Base-by-base conservation (phyloP, 2,797 vertebrate genomes). In the Tenualosa ilisha region DNA sequence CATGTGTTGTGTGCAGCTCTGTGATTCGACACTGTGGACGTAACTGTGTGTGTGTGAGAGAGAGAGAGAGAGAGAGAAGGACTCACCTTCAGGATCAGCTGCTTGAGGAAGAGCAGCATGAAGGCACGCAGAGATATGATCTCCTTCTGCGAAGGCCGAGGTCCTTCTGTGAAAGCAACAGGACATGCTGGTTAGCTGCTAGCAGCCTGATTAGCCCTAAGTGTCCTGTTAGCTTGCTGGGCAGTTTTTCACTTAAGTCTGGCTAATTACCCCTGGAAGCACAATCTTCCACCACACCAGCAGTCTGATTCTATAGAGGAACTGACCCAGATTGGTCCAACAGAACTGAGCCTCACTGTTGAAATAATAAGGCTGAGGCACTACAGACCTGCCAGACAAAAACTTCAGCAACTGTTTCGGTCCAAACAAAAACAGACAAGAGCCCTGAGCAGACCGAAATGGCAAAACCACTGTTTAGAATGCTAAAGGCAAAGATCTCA, bases 91-190 rank as follows among this genome's bases (percentile, higher is more conserved):
- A 98, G 97, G 89, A 99, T 97, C 82, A 99, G 95, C 84, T 99
- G 98, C 88, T 99, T 99, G 92, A 99, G 94, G 87, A 99, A 99
- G 92, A 99, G 97, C 91, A 99, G 92, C 91, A 99, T 96, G 91
- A 97, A 98, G 0, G 97, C 98, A 91, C 98, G 93, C 83, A 99
- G 94, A 90, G 98, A 97, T 88, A 97, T 91, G 37, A 98, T 95
- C 94, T 99, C 98, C 90, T 98, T 98, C 86, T 97, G 97, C 90
- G 94, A 97, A 88, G 98, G 98, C 82, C 98, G 94, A 46, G 97
- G 96, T 84, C 98, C 98, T 92, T 99, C 98, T 99, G 94, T 17
- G 84, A 46, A 79, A 7, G 5, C 37, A 37, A 72, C 22, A 72
- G 26, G 37, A 6, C 17, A 43, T n/a, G 17, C 72, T 46, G 12